Evolutionary conservation across 2,113 vertebrate species (phyloP).

Genomic region (Centropus unirufus): DNA sequence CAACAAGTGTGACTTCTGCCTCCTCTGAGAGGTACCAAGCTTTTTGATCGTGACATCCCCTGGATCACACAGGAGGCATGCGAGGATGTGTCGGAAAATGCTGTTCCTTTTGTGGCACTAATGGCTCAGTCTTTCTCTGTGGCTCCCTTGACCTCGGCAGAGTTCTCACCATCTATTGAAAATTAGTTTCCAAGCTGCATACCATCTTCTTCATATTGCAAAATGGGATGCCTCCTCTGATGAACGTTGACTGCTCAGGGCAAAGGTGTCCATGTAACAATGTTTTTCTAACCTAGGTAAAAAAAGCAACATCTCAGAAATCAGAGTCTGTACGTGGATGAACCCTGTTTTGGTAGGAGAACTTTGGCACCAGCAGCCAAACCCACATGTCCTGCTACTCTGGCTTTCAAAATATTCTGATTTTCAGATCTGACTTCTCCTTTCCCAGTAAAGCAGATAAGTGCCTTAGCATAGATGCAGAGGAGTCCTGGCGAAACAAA

Average conservation of each 20-base stretch:
- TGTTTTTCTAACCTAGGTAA: background rate
- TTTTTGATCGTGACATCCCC: fast-evolving
- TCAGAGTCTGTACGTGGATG: background rate
- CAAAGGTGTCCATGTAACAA: background rate
- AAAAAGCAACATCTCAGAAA: background rate
- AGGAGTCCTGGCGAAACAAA: background rate
- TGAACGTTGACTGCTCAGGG: fast-evolving
- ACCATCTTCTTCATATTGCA: background rate
- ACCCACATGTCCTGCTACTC: background rate
- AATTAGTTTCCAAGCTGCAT: fast-evolving
- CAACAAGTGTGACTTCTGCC: background rate
- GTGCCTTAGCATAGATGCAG: fast-evolving
- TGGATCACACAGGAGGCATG: background rate
- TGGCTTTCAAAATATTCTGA: background rate
- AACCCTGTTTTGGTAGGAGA: background rate
- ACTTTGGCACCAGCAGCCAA: background rate
- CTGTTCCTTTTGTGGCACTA: too few relatives aligned
- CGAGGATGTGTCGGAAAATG: fast-evolving
- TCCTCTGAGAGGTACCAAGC: fast-evolving
- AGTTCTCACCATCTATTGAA: fast-evolving
- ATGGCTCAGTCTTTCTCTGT: fast-evolving
- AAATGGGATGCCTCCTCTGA: background rate
- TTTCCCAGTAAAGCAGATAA: background rate
- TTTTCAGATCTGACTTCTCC: background rate
- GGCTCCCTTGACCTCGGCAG: background rate